Percentiles rank a stretch among this genome's conserved stretches.
phyloP scores from a whole-genome alignment of 2,888 invertebrate genomes.

The Romanomermis culicivorax region DNA sequence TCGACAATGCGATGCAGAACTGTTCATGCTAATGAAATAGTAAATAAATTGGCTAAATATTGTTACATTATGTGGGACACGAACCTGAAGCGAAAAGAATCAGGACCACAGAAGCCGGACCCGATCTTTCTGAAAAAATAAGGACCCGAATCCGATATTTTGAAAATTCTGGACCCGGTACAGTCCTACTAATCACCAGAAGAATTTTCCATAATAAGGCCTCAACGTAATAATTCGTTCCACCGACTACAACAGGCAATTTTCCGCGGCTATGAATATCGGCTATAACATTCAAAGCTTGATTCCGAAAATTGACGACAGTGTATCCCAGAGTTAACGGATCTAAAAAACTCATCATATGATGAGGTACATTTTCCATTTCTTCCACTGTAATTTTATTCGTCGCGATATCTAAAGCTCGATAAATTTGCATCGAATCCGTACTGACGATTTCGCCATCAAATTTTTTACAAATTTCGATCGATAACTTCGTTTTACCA shows the following conservation, averaged over 20 bases:
- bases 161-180: too few relatives aligned
- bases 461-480: constrained; percentile 66
- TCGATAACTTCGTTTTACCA: constrained; percentile 83
- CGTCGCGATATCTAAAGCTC: constrained; percentile 69
- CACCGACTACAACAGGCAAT: constrained; percentile 78
- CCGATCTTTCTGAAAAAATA: too few relatives aligned
- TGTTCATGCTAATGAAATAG: too few relatives aligned
- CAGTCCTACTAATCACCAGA: not conserved
- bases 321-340: constrained; percentile 48
- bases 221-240: constrained; percentile 95
- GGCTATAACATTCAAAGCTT: constrained; percentile 46
- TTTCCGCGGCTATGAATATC: constrained; percentile 43
- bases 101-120: too few relatives aligned
- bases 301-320: constrained; percentile 60
- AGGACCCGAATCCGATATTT: too few relatives aligned
- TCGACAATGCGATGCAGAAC: too few relatives aligned
- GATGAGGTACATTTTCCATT: constrained; percentile 51
- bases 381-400: constrained; percentile 74
- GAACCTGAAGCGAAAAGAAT: too few relatives aligned
- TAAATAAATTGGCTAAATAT: too few relatives aligned
- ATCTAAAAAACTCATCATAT: constrained; percentile 62
- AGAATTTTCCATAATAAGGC: constrained; percentile 58
- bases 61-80: too few relatives aligned
- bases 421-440: constrained; percentile 98
- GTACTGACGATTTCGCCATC: constrained; percentile 82